Conservation (phyloP, 2,113 vertebrate species). For the Thermophis baileyi region DNA sequence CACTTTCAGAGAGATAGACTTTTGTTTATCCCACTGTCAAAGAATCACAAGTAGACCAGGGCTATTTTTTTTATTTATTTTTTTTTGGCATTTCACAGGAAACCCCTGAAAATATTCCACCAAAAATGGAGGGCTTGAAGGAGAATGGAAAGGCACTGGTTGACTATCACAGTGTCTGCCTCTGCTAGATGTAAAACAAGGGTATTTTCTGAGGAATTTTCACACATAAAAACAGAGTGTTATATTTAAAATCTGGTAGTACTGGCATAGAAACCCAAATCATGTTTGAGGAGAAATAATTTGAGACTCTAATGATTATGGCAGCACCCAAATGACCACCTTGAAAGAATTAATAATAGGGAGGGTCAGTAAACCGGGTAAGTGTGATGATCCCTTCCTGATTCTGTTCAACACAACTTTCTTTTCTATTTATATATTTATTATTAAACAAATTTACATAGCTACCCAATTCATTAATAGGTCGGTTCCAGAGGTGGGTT, state of each 20-base stretch:
- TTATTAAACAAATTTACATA: too few species aligned
- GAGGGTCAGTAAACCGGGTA: background rate
- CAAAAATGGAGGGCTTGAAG: background rate
- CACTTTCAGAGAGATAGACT: background rate
- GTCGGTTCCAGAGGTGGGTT: too few species aligned
- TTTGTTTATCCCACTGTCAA: background rate
- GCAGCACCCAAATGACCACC: background rate
- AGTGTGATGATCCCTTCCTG: background rate
- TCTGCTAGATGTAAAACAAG: background rate
- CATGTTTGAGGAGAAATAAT: background rate
- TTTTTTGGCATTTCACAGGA: slow-evolving; percentile 6
- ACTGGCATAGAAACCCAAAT: background rate
- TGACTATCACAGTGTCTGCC: background rate
- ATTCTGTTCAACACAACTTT: background rate
- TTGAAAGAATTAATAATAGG: background rate
- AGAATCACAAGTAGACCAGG: background rate
- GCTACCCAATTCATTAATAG: too few species aligned
- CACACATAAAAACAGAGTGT: background rate
- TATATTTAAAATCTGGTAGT: background rate
- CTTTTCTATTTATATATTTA: background rate
- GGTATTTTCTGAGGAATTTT: background rate
- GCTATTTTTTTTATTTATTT: too few species aligned
- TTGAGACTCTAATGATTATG: background rate
- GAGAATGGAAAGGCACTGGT: background rate
- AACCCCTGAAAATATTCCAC: background rate